phyloP scores from a whole-genome alignment of 2,888 invertebrate species.

The Cloeon dipterum region DNA sequence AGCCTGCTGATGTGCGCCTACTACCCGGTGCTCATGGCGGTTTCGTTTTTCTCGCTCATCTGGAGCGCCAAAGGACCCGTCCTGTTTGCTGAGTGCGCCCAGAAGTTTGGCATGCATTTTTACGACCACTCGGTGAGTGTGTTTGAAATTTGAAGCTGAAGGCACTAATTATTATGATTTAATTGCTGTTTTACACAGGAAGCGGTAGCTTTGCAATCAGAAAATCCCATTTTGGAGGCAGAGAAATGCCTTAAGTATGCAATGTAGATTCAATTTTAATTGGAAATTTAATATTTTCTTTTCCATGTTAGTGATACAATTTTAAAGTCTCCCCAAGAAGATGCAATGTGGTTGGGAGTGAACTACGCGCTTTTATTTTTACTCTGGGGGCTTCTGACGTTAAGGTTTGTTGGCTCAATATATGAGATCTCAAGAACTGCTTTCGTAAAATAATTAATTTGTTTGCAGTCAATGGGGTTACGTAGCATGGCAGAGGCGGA shows the following conservation, averaged over 20 bases:
- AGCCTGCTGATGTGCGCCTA: constrained; percentile 28
- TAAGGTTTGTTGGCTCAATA: constrained; percentile 38
- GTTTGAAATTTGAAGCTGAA: too few species aligned
- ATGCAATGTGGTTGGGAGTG: constrained; percentile 38
- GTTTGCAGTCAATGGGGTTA: constrained; percentile 1
- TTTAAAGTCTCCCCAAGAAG: constrained; percentile 31
- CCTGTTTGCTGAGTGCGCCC: constrained; percentile 28
- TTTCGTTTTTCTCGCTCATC: constrained; percentile 28
- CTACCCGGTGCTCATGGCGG: constrained; percentile 30
- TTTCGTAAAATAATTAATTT: too few species aligned
- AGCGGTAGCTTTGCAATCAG: too few species aligned
- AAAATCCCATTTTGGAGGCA: too few species aligned
- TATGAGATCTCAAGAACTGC: too few species aligned
- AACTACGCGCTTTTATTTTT: constrained; percentile 34
- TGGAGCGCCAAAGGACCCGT: constrained; percentile 29
- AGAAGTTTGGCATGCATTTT: too few species aligned
- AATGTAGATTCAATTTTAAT: too few species aligned
- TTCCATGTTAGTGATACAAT: constrained; percentile 18
- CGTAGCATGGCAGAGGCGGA: background rate
- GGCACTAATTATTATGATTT: too few species aligned
- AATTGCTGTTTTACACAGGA: too few species aligned
- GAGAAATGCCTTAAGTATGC: too few species aligned
- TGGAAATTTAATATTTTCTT: background rate
- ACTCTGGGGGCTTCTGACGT: constrained; percentile 36
- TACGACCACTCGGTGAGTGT: too few species aligned